phyloP scores from a whole-genome alignment of 2,797 vertebrate genomes.

The Oreochromis grahami region DNA sequence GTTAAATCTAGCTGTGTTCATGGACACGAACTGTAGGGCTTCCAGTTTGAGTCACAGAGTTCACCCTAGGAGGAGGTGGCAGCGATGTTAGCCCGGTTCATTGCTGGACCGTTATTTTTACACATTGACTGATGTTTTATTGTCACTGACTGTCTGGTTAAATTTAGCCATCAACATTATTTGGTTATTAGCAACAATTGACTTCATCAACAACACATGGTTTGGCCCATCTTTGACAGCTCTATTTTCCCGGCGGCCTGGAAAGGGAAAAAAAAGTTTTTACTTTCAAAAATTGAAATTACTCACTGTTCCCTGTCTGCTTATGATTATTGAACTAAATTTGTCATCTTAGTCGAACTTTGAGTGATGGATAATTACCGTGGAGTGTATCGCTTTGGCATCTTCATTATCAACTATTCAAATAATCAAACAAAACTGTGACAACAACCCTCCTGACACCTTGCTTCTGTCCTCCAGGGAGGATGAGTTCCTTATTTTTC shows the following conservation, averaged over 20 bases:
- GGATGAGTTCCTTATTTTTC: not conserved
- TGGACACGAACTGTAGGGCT: not conserved
- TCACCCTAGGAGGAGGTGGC: not conserved
- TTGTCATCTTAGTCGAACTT: not conserved
- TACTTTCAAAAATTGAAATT: not conserved
- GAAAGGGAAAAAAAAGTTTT: not conserved
- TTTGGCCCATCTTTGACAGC: not conserved
- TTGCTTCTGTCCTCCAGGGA: slow-evolving; percentile 12
- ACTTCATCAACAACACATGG: not conserved
- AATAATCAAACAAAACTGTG: slow-evolving; percentile 1
- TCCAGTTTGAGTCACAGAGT: not conserved
- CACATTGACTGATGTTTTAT: not conserved
- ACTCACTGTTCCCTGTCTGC: not conserved
- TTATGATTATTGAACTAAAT: not conserved
- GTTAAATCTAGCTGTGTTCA: not conserved
- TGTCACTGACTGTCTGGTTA: not conserved
- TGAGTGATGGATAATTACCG: not conserved
- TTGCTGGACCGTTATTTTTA: not conserved
- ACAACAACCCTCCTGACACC: not conserved
- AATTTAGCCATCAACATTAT: not conserved
- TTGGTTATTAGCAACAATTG: not conserved
- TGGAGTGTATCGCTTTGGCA: not conserved
- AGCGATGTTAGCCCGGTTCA: not conserved
- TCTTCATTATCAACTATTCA: slow-evolving; percentile 4
- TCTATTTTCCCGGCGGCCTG: accelerated